These are phyloP conservation scores for Chalcosyrphus nemorum DNA, from an alignment of 2,888 invertebrate genomes.

Conservation along the genomic window DNA sequence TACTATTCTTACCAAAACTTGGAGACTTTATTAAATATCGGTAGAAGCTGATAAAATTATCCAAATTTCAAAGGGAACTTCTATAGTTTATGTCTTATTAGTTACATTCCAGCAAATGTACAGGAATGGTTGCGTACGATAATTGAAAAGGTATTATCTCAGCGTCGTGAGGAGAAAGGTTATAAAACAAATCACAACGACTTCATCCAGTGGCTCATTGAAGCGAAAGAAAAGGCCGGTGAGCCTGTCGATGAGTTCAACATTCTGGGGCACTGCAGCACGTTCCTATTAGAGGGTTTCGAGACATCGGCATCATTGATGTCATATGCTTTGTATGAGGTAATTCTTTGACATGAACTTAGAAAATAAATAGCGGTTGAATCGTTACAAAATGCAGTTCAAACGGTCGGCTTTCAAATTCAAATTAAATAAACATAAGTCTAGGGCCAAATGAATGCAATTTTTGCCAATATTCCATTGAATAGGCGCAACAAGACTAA, in stretches of 20 bases:
- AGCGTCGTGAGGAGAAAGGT: slow-evolving; percentile 31
- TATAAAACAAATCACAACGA: slow-evolving; percentile 46
- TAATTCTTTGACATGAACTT: slow-evolving; percentile 8
- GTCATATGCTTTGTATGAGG: slow-evolving; percentile 77
- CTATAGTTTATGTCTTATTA: slow-evolving; percentile 14
- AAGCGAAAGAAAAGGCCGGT: slow-evolving; percentile 72
- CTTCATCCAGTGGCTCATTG: slow-evolving; percentile 76
- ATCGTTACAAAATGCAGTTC: too few species aligned
- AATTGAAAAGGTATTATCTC: slow-evolving; percentile 68
- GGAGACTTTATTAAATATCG: slow-evolving; percentile 74
- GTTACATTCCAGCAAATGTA: slow-evolving; percentile 75
- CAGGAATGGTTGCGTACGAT: slow-evolving; percentile 75
- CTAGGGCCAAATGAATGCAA: too few species aligned
- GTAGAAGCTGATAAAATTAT: slow-evolving; percentile 67
- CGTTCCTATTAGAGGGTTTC: slow-evolving; percentile 77
- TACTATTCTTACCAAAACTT: slow-evolving; percentile 76
- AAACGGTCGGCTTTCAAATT: too few species aligned
- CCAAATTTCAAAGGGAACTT: neutral
- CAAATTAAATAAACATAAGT: too few species aligned
- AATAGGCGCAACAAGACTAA: too few species aligned
- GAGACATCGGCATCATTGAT: slow-evolving; percentile 77
- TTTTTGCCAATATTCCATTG: too few species aligned
- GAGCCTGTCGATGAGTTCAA: slow-evolving; percentile 68
- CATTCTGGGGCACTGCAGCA: slow-evolving; percentile 77
- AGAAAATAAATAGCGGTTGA: too few species aligned